Evolutionary conservation across 2,113 vertebrate genomes (phyloP), one percentile per base, ranked within the genome.

Genomic region (Colossoma macropomum): DNA sequence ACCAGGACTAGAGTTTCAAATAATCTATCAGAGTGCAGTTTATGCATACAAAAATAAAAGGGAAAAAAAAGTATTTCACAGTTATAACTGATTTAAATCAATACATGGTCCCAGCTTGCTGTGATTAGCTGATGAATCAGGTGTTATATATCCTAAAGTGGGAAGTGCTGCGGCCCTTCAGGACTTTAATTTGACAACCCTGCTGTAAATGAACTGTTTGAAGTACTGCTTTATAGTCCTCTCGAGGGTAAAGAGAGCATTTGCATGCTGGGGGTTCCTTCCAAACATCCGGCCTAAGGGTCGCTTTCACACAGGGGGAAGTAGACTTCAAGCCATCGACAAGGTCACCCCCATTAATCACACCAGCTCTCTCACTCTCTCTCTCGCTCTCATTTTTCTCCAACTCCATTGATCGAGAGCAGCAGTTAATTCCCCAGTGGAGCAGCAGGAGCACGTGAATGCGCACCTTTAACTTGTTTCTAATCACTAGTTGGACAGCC

Each of bases 301-400:
- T 93, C 90, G 92, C 90, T 91, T 93, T 92, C 89, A 92, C 91
- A 92, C 89, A 86, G 82, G 89, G n/a, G 86, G 83, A 86, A 90
- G 87, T 87, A 83, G 86, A 88, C 89, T 89, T 85, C 68, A 88
- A 84, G 91, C 91, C 91, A 84, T 83, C 85, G 89, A 90, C 92
- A 93, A 94, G 93, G 92, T 94, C 92, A 92, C 84, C 92, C 5
- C 90, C 92, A 95, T 95, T 94, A 94, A 95, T 95, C 93, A 94
- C 90, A 90, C 92, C 90, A 89, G 74, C 48, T 56, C 27, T 71
- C 68, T 71, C n/a, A 15, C 34, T 45, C 62, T 45, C 59, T 90
- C 91, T 90, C 90, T 91, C 78, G 90, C 89, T 85, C 62, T 91
- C 88, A 88, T 82, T 82, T 83, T 82, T 74, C 91, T 89, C 81